phyloP scores from a whole-genome alignment of 2,113 vertebrate species.

The Hydrolagus affinis region DNA sequence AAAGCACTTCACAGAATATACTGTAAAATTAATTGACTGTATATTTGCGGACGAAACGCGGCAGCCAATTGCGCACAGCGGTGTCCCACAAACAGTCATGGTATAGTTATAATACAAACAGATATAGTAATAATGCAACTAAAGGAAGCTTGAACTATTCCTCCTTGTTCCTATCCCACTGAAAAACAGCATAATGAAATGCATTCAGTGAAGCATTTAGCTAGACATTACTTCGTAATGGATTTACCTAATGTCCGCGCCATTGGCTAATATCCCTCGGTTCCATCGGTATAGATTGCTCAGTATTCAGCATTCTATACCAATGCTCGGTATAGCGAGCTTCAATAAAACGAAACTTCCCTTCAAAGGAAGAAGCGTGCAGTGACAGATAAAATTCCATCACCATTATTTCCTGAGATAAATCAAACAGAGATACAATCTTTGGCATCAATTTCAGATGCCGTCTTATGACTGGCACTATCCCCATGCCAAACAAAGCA shows the following conservation, averaged over 20 bases:
- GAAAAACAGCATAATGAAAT: background rate
- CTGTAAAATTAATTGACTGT: too few species aligned
- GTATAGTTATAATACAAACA: too few species aligned
- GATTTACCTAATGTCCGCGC: background rate
- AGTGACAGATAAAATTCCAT: background rate
- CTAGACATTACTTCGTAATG: background rate
- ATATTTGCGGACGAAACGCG: too few species aligned
- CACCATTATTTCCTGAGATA: conserved; percentile 19
- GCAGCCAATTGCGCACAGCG: too few species aligned
- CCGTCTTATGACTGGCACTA: background rate
- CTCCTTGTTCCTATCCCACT: background rate
- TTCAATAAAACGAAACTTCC: conserved; percentile 10
- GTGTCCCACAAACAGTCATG: too few species aligned
- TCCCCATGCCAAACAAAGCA: conserved; percentile 21
- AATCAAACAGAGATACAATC: conserved; percentile 20
- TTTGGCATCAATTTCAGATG: conserved; percentile 20
- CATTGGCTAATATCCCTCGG: background rate
- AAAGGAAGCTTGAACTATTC: background rate
- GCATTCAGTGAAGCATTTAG: too few species aligned
- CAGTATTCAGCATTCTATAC: too few species aligned
- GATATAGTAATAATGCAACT: background rate
- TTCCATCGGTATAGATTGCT: background rate
- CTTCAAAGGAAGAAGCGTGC: background rate
- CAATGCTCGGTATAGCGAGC: too few species aligned
- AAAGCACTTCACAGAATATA: too few species aligned